Conservation (phyloP, 2,888 invertebrate species). For the Drosophila villosipedis region DNA sequence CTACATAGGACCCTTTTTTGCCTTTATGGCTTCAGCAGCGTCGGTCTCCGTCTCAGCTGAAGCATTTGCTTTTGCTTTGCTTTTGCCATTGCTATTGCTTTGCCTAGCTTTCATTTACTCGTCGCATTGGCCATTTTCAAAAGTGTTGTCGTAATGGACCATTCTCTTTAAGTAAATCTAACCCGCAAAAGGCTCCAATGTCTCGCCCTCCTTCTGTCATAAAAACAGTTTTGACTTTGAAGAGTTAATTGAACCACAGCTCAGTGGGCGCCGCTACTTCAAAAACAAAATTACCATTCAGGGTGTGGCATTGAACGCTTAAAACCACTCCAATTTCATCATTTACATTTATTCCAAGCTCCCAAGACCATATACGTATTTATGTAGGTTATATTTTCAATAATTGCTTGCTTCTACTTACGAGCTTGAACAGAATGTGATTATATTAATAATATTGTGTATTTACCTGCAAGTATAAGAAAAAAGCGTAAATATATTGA, state of each 20-base stretch:
- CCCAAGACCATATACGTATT: background rate
- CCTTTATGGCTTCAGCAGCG: conserved; percentile 45
- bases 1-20: conserved; percentile 62
- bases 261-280: background rate
- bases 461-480: conserved; percentile 56
- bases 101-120: conserved; percentile 30
- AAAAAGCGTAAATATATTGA: background rate
- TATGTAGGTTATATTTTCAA: conserved; percentile 14
- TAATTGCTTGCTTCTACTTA: conserved; percentile 37
- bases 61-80: background rate
- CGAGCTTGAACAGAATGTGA: conserved; percentile 4
- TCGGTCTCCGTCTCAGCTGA: background rate
- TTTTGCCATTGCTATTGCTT: conserved; percentile 1
- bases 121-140: conserved; percentile 28
- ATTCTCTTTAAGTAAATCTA: conserved; percentile 64
- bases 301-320: background rate
- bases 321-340: background rate
- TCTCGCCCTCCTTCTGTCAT: conserved; percentile 21
- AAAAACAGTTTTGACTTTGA: conserved; percentile 34
- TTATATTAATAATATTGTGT: background rate
- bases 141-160: conserved; percentile 56
- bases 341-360: too few relatives aligned
- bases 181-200: conserved; percentile 50
- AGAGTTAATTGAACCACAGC: conserved; percentile 60
- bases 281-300: background rate